These are phyloP conservation scores for Drosophila pruinosa DNA, from an alignment of 1,140 invertebrate species.

Conservation along the genomic window DNA sequence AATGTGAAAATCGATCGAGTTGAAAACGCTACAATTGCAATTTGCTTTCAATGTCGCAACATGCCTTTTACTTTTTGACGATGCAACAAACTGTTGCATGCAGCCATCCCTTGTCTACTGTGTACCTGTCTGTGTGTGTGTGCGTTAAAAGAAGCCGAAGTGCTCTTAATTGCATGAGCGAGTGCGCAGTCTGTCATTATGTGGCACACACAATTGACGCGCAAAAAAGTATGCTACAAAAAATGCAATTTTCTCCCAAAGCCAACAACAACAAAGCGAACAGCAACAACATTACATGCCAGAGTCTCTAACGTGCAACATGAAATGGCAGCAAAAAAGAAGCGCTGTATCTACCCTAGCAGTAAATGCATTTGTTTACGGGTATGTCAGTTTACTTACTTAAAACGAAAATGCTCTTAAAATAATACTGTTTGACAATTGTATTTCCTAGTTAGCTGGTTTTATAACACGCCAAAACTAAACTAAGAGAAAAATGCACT, in stretches of 20 bases:
- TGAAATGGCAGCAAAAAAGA: not conserved
- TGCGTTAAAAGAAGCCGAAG: not conserved
- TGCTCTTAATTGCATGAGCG: slow-evolving; percentile 15
- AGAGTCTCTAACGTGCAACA: not conserved
- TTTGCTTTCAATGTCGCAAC: not conserved
- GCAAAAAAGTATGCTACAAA: slow-evolving; percentile 31
- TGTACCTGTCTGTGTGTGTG: not conserved
- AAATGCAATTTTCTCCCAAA: slow-evolving; percentile 9
- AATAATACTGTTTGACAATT: too few relatives aligned
- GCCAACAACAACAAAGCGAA: slow-evolving; percentile 13
- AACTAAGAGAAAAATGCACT: not conserved
- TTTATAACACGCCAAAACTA: too few relatives aligned
- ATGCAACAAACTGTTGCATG: slow-evolving; percentile 5
- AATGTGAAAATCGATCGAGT: slow-evolving; percentile 5
- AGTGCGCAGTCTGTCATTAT: slow-evolving; percentile 1
- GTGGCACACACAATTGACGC: not conserved
- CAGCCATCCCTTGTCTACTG: not conserved
- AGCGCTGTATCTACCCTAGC: not conserved
- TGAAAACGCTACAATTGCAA: not conserved
- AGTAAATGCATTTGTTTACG: not conserved
- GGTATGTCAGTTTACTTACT: not conserved
- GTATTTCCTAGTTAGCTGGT: too few relatives aligned
- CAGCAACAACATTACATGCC: slow-evolving; percentile 1
- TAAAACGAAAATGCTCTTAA: too few relatives aligned
- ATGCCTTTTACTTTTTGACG: not conserved